Evolutionary conservation across 2,113 vertebrate species (phyloP).

Genomic region (Urocynchramus pylzowi): DNA sequence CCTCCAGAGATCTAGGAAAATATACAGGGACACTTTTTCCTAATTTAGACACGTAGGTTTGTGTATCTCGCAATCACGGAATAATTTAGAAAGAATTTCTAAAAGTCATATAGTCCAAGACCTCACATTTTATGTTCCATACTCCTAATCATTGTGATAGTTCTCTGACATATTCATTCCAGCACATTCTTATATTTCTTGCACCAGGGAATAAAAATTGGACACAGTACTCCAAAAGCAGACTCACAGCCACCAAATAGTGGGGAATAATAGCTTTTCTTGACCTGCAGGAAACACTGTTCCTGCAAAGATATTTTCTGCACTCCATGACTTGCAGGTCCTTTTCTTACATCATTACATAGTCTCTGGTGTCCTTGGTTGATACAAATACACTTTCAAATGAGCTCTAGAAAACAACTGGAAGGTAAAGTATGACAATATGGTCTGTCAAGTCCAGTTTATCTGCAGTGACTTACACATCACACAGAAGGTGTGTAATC

Average conservation of each 20-base stretch:
- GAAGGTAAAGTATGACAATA: neutral
- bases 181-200: rapidly evolving
- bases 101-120: neutral
- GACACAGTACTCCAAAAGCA: neutral
- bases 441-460: neutral
- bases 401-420: neutral
- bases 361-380: neutral
- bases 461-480: neutral
- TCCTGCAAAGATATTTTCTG: neutral
- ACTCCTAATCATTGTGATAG: neutral
- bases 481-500: neutral
- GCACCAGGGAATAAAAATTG: neutral
- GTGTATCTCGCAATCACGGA: neutral
- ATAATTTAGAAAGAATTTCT: neutral
- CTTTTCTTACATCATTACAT: neutral
- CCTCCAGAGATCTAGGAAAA: neutral
- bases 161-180: neutral
- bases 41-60: neutral
- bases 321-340: neutral
- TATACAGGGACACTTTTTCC: neutral
- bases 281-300: neutral
- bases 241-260: neutral
- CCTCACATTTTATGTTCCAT: neutral
- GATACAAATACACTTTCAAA: neutral
- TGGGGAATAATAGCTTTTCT: neutral